Evolutionary conservation across 2,888 invertebrate genomes (phyloP).

Genomic region (Mimachlamys varia): DNA sequence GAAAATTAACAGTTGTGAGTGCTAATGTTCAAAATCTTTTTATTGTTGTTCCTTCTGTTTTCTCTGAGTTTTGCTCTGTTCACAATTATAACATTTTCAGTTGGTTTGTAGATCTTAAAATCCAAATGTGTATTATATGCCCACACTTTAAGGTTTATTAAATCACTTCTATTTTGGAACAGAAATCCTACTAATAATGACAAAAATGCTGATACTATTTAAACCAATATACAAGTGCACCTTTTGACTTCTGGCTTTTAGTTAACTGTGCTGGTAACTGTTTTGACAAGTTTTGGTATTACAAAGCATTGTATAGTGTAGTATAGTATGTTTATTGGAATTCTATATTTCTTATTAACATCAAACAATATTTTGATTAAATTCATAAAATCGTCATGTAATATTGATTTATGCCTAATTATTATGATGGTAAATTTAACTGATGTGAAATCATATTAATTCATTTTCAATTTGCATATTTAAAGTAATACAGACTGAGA

Average conservation of each 20-base stretch:
- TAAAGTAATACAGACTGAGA: no score
- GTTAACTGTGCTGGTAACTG: background rate
- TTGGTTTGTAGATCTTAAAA: background rate
- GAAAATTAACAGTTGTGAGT: background rate
- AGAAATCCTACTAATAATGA: background rate
- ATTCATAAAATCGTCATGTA: constrained; percentile 10
- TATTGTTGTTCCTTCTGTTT: background rate
- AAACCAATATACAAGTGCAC: background rate
- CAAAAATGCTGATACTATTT: background rate
- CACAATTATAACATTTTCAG: background rate
- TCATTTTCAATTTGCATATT: no score
- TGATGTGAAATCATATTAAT: background rate
- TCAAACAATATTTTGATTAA: background rate
- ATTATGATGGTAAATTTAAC: background rate
- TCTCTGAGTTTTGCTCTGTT: background rate
- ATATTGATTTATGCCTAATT: background rate
- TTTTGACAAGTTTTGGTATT: background rate
- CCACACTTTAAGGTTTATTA: background rate
- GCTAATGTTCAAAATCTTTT: background rate
- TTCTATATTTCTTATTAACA: background rate
- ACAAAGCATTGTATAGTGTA: background rate
- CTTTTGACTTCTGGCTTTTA: background rate
- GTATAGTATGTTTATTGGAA: background rate
- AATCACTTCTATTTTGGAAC: background rate
- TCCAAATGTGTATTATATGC: background rate